Conservation (phyloP, 2,113 vertebrate genomes). For the Microtus richardsoni region DNA sequence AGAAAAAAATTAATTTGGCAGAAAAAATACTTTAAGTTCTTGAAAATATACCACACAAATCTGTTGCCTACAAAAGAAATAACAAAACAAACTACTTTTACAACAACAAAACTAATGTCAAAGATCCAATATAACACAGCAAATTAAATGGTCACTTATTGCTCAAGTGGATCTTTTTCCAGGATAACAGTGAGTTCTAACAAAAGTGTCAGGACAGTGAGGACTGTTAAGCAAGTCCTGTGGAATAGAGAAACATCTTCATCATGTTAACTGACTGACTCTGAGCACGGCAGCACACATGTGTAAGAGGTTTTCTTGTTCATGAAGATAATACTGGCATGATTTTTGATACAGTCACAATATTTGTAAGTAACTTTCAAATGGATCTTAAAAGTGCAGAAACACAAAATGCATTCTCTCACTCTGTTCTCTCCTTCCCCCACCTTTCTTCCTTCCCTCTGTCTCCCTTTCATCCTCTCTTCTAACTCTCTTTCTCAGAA, state of each 20-base stretch:
- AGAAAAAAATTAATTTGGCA: neutral
- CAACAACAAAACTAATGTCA: neutral
- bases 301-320: neutral
- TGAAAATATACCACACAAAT: neutral
- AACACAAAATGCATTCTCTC: neutral
- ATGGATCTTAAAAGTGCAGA: neutral
- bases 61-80: neutral
- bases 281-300: neutral
- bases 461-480: neutral
- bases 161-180: neutral
- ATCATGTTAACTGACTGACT: neutral
- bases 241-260: neutral
- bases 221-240: neutral
- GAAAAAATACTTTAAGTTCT: neutral
- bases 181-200: neutral
- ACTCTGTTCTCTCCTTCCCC: neutral
- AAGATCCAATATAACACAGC: neutral
- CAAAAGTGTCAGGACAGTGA: neutral
- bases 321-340: neutral
- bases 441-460: neutral
- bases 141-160: neutral
- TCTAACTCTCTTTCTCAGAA: neutral
- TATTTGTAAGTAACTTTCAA: neutral
- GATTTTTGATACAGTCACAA: neutral
- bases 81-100: constrained; percentile 5